Evolutionary conservation across 1,140 invertebrate species (phyloP), one percentile per base, ranked within the genome.

Genomic region (Muscidifurax raptorellus): DNA sequence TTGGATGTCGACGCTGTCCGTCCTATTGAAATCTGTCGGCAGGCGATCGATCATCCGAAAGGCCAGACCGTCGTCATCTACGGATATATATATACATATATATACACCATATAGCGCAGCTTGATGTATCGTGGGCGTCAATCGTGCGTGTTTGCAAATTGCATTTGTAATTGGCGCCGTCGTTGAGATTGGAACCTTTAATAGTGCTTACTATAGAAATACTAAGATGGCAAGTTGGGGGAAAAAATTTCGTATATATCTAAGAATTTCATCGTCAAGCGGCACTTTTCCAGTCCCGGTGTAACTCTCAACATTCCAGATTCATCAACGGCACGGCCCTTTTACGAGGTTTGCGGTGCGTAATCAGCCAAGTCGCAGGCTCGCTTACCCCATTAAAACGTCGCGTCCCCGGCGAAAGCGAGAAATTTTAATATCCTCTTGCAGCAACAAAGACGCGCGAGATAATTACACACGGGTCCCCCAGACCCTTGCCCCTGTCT

Each of bases 381-480:
- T 69, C 74, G 82, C 40, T 83, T 69, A 77, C 28, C 47, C 59
- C 74, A 77, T 83, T 83, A 83, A 77, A 67, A 52, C 32, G 52
- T 13, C 44, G 32, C 81, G 44, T 10, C 47, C 13, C 59, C 15
- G 28, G 67, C 75, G 32, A 44, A 47, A 66, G 30, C 18, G 18
- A 52, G 47, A 52, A 52, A 52, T 74, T 74, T 36, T 36, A 74
- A 74, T 36, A 40, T 32, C 30, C 12, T 30, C 44, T 40, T 2
- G 22, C 71, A 28, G 36, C 36, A 69, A 71, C 36, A 71, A 69
- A 69, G 79, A 47, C 67, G 80, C 72, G n/a, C 59, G 52, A 64
- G 71, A 69, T 83, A 78, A 82, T 82, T 82, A 82, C 52, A n/a
- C 52, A n/a, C 72, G 44, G 36, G 67, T 28, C 78, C 32, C 59